Base-by-base conservation (phyloP, 2,888 invertebrate genomes). In the Metacarcinus magister region DNA sequence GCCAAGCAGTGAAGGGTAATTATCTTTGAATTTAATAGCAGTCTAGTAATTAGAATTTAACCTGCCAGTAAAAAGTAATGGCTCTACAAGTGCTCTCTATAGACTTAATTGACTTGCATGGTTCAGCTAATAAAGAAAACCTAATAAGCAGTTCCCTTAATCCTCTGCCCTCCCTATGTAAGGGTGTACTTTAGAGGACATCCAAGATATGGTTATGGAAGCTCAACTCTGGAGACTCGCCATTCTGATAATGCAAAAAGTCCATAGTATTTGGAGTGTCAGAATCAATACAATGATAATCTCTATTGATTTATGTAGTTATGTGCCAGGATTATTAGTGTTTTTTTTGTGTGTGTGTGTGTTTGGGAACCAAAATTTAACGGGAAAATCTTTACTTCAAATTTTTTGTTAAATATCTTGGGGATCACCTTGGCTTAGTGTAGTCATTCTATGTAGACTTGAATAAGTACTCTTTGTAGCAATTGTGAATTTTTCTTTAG, bases 51-150 rank as follows among this genome's bases (percentile, higher is more conserved):
- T 28, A 60, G 87, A 32, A n/a, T 10, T 90, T 60, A 94, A 89
- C 94, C 90, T 94, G 67, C 82, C 90, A 94, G 39, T 94, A 89
- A 44, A 94, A 90, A 93, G 93, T 95, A 95, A 60, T 95, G 60
- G 87, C 67, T 87, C 87, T 87, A 87, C 39, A 32, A 87, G 87
- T 87, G 39, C 87, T 87, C 87, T 87, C 16, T 39, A 87, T 32
- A 87, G 87, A 87, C 0, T 87, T 32, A 93, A 90, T 93, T 48
- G 48, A 93, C 93, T 89, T 93, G 95, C 95, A 95, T 95, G 95
- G 46, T 93, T 95, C 44, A 87, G 92, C 54, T 95, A 67, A 93
- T 32, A 60, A 93, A 93, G 43, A 87, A 90, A 67, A 93, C 93
- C 95, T 95, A 93, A 44, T 95, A 95, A 93, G 90, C 95, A 93